These are phyloP conservation scores for Hystrix cristata DNA, from an alignment of 2,113 vertebrate genomes.

Conservation along the genomic window DNA sequence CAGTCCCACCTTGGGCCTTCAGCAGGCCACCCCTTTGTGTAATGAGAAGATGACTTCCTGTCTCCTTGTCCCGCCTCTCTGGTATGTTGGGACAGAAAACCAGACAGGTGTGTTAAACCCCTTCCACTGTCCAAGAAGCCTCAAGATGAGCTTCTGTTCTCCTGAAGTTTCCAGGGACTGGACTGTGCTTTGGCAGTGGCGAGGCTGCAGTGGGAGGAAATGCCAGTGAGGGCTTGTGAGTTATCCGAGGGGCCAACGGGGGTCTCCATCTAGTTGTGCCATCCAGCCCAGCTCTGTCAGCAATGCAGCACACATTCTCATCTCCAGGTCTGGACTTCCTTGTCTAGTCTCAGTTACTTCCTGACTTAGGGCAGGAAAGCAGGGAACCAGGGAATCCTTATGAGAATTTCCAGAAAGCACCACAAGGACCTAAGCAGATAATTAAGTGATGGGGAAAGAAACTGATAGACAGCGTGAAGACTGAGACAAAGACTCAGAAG, in stretches of 20 bases:
- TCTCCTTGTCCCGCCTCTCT: neutral
- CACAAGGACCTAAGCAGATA: neutral
- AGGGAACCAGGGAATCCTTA: neutral
- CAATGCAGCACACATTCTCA: neutral
- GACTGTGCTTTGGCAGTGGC: neutral
- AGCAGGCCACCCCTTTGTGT: neutral
- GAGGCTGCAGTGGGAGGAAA: neutral
- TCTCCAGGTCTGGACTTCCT: neutral
- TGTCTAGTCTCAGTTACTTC: neutral
- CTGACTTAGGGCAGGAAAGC: neutral
- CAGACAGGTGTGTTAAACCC: neutral
- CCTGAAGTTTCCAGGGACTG: neutral
- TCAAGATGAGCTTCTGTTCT: neutral
- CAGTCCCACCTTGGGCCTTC: neutral
- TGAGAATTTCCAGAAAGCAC: neutral
- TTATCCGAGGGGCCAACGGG: neutral
- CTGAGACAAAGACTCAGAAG: neutral
- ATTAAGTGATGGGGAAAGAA: neutral
- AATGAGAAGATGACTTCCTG: neutral
- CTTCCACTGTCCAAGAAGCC: neutral
- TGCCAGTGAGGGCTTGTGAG: neutral
- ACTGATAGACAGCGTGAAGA: too few relatives aligned
- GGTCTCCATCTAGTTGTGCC: neutral
- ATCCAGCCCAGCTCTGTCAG: neutral
- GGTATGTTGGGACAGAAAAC: neutral